Conservation (phyloP, 2,888 invertebrate genomes). For the Chrysolina oricalcia region DNA sequence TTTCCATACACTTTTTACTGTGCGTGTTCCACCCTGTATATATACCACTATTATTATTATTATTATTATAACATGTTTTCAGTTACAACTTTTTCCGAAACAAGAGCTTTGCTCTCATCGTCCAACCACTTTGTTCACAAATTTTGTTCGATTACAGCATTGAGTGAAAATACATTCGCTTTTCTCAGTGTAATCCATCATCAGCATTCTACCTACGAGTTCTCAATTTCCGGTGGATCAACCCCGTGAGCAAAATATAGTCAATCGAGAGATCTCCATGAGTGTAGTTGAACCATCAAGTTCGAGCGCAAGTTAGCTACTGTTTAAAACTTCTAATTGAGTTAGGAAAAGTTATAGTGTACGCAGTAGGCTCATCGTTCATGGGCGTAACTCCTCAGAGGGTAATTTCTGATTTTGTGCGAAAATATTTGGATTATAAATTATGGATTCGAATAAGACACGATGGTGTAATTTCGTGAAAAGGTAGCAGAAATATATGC, state of each 20-base stretch:
- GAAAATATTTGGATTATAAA: background rate
- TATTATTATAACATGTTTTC: too few relatives aligned
- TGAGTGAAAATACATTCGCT: background rate
- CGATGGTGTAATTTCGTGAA: background rate
- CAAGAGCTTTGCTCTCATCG: too few relatives aligned
- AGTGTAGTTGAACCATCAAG: slow-evolving; percentile 17
- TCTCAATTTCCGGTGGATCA: slow-evolving; percentile 14
- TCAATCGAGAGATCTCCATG: slow-evolving; percentile 20
- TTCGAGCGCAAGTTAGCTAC: slow-evolving; percentile 23
- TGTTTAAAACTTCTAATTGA: slow-evolving; percentile 25
- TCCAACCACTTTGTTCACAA: background rate
- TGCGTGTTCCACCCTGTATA: too few relatives aligned
- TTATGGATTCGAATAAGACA: background rate
- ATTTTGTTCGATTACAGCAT: too few relatives aligned
- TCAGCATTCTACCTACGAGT: background rate
- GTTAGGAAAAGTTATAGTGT: slow-evolving; percentile 23
- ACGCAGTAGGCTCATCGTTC: slow-evolving; percentile 12
- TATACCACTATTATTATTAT: too few relatives aligned
- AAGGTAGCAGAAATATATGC: background rate
- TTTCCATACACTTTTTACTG: too few relatives aligned
- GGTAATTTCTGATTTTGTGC: background rate
- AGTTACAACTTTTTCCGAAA: too few relatives aligned
- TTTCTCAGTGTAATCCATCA: slow-evolving; percentile 13
- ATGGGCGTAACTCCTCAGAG: slow-evolving; percentile 8
- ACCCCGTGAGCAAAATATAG: slow-evolving; percentile 9